Base-by-base conservation (phyloP, 2,113 vertebrate genomes). In the Gnathonemus longibarbis region DNA sequence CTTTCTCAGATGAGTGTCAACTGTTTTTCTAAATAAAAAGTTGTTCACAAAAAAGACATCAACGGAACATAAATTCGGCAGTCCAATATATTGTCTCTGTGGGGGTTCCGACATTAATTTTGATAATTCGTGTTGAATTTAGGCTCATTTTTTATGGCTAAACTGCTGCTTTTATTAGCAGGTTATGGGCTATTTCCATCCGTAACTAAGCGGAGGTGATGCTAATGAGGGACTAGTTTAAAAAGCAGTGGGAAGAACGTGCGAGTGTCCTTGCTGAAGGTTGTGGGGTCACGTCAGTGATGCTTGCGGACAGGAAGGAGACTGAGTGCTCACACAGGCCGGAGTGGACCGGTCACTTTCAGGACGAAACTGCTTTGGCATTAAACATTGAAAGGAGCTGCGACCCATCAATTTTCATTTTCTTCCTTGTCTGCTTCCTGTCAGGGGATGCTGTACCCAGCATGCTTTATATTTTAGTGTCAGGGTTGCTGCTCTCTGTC, bases 361-460 rank as follows among this genome's bases (percentile, higher is more conserved):
- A 6, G 56, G 56, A 88, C 35, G n/a, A n/a, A 45, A 49, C 21
- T 45, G 46, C 88, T 49, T 88, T 21, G 62, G 48, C 70, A 89
- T 89, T 89, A 56, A 89, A 84, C 83, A 66, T 86, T 66, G 52
- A 85, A 85, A 66, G 35, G 52, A 48, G 24, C 53, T 9, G 6
- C 24, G 6, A n/a, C 24, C 35, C 50, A 13, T 66, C 83, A 85
- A 83, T 49, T 86, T 89, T 85, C 5, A 66, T 85, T 89, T 85
- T 89, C 39, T 42, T n/a, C 42, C 21, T 89, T 9, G 42, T 24
- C 84, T 66, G n/a, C 21, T 15, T 24, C 19, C 49, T 89, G 62
- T 83, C 42, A 17, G n/a, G 77, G 77, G 39, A 27, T 49, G 48
- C 84, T n/a, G 10, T 50, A 24, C n/a, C 84, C 84, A 49, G 84